Base-by-base conservation (phyloP, 2,797 vertebrate species). In the Vespertilio murinus region DNA sequence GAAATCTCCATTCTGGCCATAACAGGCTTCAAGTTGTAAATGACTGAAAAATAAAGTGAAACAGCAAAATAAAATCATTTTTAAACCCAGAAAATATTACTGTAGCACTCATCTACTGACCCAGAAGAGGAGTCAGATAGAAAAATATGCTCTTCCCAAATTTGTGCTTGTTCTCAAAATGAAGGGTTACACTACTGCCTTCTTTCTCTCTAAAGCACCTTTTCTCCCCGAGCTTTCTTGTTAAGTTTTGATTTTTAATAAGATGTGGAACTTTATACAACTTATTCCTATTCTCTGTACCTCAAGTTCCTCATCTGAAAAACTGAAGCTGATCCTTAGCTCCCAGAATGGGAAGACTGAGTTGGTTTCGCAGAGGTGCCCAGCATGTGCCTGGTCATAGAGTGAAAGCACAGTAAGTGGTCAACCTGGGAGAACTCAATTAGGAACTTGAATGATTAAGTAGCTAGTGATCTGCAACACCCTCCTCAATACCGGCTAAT, bases 381-480 rank as follows among this genome's bases (percentile, higher is more conserved):
- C 35, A 23, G 17, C 0, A 4, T 2, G 2, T 14, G 16, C 40
- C 30, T 28, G 33, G 25, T 54, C 16, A 2, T 38, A 42, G 3
- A 61, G 45, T 3, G 22, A 77, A 67, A 81, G 28, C 14, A 49
- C 7, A 88, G 10, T 47, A 22, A 85, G 64, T 3, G 1, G 5
- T 65, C 56, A 84, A 33, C 56, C 87, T 65, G 33, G 56, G 42
- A 90, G 64, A 88, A 78, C 4, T 89, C 61, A 85, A 18, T 64
- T 56, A 75, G 64, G 65, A 65, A 47, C 47, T 40, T 88, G 13
- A 78, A 54, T 79, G 14, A 87, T 70, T 90, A 92, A 73, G 38
- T 78, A 91, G 61, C 33, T 95, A 74, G 83, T 70, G 61, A 75
- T 74, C 83, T 78, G 6, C 73, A 93, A 89, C 22, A 52, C 6